These are phyloP conservation scores for Podarcis raffonei DNA, from an alignment of 2,113 vertebrate species.

Conservation along the genomic window DNA sequence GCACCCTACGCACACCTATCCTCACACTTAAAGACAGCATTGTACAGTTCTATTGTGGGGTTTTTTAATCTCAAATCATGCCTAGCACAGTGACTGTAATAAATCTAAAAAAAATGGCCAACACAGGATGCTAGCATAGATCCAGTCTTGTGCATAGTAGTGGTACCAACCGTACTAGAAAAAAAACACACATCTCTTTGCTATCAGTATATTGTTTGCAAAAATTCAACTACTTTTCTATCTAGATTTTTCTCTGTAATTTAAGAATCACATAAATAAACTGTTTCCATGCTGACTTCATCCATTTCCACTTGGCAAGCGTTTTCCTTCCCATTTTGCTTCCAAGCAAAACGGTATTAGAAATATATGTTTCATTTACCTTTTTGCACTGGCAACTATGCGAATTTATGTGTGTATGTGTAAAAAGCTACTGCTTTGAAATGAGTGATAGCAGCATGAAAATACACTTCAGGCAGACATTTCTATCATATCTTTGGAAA, in stretches of 20 bases:
- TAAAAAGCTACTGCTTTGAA: background rate
- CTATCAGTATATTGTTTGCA: background rate
- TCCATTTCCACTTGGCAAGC: constrained; percentile 40
- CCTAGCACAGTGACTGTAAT: background rate
- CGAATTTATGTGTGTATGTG: background rate
- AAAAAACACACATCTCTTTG: background rate
- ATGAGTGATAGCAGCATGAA: background rate
- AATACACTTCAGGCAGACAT: background rate
- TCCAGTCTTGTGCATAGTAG: background rate
- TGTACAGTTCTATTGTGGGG: background rate
- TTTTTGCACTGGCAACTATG: background rate
- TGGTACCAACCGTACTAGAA: background rate
- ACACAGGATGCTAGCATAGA: background rate
- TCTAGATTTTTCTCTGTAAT: constrained; percentile 7
- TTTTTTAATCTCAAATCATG: background rate
- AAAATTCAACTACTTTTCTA: constrained; percentile 11
- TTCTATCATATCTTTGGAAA: background rate
- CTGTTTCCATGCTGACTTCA: constrained; percentile 33
- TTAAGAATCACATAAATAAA: constrained; percentile 33
- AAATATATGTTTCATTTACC: constrained; percentile 7
- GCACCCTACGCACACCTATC: background rate
- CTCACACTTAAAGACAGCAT: background rate
- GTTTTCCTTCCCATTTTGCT: constrained; percentile 28
- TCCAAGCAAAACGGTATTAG: constrained; percentile 8
- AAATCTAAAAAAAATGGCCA: background rate